Percentiles rank a stretch among this genome's conserved stretches.
These are phyloP conservation scores for Lacerta agilis DNA, from an alignment of 2,797 vertebrate species.

Conservation along the genomic window DNA sequence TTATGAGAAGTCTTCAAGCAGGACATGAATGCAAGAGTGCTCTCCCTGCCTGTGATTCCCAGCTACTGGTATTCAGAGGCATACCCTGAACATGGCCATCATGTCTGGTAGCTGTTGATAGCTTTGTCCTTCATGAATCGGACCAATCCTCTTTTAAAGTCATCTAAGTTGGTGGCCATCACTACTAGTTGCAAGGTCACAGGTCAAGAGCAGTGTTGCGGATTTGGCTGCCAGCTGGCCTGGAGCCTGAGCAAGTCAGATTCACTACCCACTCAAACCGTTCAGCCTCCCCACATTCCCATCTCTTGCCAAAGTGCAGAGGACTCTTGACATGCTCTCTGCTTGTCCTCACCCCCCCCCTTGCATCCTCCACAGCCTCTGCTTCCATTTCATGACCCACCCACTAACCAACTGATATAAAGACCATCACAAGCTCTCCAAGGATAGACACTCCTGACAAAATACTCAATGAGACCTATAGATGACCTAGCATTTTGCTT, in stretches of 20 bases:
- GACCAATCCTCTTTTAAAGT: no score
- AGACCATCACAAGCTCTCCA: neutral
- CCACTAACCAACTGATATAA: neutral
- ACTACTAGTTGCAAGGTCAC: neutral
- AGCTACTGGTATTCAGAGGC: no score
- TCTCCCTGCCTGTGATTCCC: no score
- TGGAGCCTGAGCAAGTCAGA: neutral
- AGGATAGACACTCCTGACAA: neutral
- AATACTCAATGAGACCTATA: neutral
- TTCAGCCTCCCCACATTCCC: neutral
- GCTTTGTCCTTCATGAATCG: no score
- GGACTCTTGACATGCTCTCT: no score
- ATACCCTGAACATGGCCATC: no score
- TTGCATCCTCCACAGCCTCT: neutral
- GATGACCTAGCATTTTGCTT: neutral
- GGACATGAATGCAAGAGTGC: no score
- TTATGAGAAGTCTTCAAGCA: no score
- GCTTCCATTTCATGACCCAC: neutral
- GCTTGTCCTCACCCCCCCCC: neutral
- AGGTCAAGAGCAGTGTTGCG: neutral
- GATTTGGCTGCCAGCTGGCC: neutral
- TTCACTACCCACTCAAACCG: neutral
- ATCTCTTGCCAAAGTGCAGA: neutral
- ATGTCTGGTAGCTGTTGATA: no score
- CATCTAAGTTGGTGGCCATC: no score